Percentiles rank a stretch among this genome's conserved stretches.
Conservation (phyloP, 2,113 vertebrate species). For the Coryphaenoides rupestris region DNA sequence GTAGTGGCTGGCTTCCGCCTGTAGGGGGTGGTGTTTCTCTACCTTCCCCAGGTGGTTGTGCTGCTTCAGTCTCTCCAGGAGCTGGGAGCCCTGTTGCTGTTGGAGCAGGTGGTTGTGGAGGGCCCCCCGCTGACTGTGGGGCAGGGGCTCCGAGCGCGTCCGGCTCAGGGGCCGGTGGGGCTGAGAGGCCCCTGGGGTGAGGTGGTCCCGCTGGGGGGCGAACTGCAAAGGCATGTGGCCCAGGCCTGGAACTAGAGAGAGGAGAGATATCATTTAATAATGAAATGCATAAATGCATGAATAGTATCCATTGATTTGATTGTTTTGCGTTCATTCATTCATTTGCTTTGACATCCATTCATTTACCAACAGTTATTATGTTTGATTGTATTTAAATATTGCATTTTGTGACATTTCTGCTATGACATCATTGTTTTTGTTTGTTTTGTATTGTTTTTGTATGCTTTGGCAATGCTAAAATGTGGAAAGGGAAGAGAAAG, state of each 20-base stretch:
- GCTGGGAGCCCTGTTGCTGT: slow-evolving; percentile 75
- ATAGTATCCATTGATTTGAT: no score
- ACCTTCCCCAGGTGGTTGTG: slow-evolving; percentile 68
- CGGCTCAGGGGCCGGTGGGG: slow-evolving; percentile 87
- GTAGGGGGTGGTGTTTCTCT: neutral
- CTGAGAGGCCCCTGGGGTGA: slow-evolving; percentile 65
- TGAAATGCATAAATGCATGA: no score
- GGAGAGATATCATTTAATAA: neutral
- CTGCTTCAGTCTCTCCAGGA: slow-evolving; percentile 69
- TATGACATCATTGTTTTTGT: no score
- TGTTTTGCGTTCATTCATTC: no score
- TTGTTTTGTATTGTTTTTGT: no score
- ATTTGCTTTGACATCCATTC: no score
- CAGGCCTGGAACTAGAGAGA: slow-evolving; percentile 74
- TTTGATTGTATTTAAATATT: no score
- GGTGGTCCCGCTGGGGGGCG: slow-evolving; percentile 70
- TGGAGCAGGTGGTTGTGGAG: slow-evolving; percentile 83
- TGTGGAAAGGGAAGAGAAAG: no score
- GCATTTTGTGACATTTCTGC: no score
- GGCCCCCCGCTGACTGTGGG: slow-evolving; percentile 76
- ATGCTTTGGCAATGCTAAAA: no score
- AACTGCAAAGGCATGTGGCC: slow-evolving; percentile 83
- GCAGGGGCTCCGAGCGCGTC: slow-evolving; percentile 91
- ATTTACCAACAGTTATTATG: no score
- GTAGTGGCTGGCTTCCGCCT: no score